Evolutionary conservation across 64 coral and sea anemone species (phyloP).

Genomic region (Dendronephthya gigantea): DNA sequence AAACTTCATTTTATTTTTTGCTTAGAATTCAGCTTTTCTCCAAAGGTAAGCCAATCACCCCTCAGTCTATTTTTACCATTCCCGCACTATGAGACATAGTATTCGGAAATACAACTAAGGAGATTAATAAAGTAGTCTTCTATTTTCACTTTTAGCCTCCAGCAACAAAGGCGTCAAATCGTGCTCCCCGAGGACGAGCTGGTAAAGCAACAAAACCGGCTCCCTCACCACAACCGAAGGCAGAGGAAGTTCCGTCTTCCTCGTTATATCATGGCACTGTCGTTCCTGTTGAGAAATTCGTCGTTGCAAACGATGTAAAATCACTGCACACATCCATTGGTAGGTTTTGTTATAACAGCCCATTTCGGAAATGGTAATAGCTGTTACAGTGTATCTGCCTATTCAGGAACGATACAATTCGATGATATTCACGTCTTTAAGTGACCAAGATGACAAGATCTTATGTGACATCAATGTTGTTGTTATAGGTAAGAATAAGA

Average conservation of each 20-base stretch:
- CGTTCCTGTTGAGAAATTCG: not conserved
- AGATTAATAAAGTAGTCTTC: not conserved
- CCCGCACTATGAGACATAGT: too few relatives aligned
- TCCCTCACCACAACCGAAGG: not conserved
- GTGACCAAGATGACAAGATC: too few relatives aligned
- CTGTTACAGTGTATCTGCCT: too few relatives aligned
- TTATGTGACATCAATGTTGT: not conserved
- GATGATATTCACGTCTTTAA: too few relatives aligned
- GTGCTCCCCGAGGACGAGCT: not conserved
- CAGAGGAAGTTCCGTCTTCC: not conserved
- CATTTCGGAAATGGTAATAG: not conserved
- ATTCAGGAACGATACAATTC: too few relatives aligned
- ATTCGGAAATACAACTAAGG: not conserved
- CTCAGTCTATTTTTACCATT: too few relatives aligned
- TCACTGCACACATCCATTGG: not conserved
- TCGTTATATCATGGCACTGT: not conserved
- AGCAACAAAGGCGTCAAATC: not conserved
- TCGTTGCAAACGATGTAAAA: not conserved
- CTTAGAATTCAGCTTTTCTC: not conserved
- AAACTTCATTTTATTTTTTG: not conserved
- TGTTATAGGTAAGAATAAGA: not conserved
- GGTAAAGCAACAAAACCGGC: not conserved
- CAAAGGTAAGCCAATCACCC: conserved; percentile 4
- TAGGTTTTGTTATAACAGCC: not conserved
- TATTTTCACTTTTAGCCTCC: not conserved